Base-by-base conservation (phyloP, 2,797 vertebrate genomes). In the Carduelis carduelis region DNA sequence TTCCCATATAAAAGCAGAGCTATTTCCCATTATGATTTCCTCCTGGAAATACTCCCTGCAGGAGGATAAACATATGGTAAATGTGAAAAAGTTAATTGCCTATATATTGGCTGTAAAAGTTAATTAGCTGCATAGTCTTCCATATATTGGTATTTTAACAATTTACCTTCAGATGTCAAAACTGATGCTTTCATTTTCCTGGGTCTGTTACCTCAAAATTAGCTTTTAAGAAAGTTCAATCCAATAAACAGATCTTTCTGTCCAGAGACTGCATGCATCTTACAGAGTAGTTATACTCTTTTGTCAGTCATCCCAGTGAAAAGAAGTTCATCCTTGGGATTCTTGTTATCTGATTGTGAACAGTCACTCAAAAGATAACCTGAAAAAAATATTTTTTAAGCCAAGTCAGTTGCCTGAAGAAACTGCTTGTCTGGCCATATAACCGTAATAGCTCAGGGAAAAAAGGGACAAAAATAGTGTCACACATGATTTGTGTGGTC, bases 41-140 rank as follows among this genome's bases (percentile, higher is more conserved):
- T 96, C 87, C 80, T 97, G 92, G 87, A 96, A 96, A 94, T 93
- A 88, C 66, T 97, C 96, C 96, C 96, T 94, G 92, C 74, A 95
- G 96, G 83, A 96, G 83, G 87, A 95, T 91, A 96, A 92, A 91
- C 95, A 96, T 97, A 97, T 97, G 96, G 96, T 95, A 95, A 96
- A 97, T 97, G 95, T 94, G 94, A 96, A 96, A 96, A 97, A 95
- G 96, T 96, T 97, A 97, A 97, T 97, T 97, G 96, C 72, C 85
- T 96, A 95, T 97, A 94, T 96, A 95, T 87, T 79, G 96, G 91
- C 49, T 95, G 94, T 96, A 96, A 96, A 97, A 97, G 94, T 95
- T 96, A 97, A 96, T 97, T 97, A 96, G 96, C 94, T 96, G 47
- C 55, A 76, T 84, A 95, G 77, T 92, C 56, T 95, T 97, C 56